These are phyloP conservation scores for Caiman crocodilus DNA, from an alignment of 2,797 vertebrate species.

Conservation along the genomic window DNA sequence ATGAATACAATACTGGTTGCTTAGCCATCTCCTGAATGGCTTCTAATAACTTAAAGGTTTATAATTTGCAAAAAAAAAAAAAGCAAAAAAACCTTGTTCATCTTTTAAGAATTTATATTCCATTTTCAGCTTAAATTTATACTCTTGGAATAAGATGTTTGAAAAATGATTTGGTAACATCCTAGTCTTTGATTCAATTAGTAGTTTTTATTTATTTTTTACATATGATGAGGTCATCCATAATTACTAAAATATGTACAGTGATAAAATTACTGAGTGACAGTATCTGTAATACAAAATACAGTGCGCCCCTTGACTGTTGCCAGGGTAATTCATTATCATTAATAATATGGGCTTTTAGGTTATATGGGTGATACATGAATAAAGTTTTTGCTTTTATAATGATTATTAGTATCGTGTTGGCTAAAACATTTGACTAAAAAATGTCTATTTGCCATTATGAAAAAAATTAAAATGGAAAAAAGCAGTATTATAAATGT, in stretches of 20 bases:
- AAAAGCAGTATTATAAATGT: neutral
- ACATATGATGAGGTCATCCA: neutral
- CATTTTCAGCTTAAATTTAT: slow-evolving; percentile 21
- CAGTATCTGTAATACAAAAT: neutral
- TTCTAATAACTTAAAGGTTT: slow-evolving; percentile 64
- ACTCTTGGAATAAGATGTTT: neutral
- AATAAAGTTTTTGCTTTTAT: neutral
- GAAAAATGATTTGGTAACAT: neutral
- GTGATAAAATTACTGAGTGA: neutral
- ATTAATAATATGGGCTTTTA: neutral
- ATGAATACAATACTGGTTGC: slow-evolving; percentile 55
- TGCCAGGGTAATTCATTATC: neutral
- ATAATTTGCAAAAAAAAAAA: neutral
- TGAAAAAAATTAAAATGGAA: neutral
- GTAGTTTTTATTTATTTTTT: neutral
- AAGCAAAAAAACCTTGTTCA: slow-evolving; percentile 2
- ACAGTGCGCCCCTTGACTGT: neutral
- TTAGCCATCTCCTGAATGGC: slow-evolving; percentile 68
- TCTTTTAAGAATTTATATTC: slow-evolving; percentile 7
- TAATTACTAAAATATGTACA: neutral
- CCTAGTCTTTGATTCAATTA: neutral
- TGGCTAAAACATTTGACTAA: neutral
- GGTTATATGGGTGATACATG: too few species aligned
- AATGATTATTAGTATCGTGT: neutral
- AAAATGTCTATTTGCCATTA: neutral